Evolutionary conservation across 2,113 vertebrate genomes (phyloP).

Genomic region (Pelodiscus sinensis): DNA sequence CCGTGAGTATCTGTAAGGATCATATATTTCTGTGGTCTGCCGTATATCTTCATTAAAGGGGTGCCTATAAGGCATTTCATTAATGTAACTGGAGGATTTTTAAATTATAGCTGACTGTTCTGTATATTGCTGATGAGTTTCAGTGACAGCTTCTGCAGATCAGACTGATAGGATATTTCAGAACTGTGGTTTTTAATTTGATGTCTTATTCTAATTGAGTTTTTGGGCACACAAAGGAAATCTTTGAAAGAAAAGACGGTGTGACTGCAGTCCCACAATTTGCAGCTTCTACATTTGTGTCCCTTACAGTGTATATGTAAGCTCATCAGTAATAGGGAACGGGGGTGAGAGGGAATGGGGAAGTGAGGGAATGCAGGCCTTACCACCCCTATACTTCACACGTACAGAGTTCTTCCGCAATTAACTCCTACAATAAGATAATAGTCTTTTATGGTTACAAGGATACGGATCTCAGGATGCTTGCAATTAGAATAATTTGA

Average conservation of each 20-base stretch:
- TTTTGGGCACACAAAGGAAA: not conserved
- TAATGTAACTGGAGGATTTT: constrained; percentile 33
- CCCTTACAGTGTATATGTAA: not conserved
- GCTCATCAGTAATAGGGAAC: no score
- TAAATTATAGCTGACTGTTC: not conserved
- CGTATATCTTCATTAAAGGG: not conserved
- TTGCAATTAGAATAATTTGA: not conserved
- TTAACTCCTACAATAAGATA: not conserved
- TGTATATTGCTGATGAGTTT: constrained; percentile 14
- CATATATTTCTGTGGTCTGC: not conserved
- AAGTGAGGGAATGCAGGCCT: no score
- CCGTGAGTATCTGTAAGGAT: not conserved
- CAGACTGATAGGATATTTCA: constrained; percentile 2
- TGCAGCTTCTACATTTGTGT: not conserved
- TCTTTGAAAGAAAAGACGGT: not conserved
- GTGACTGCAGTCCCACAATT: not conserved
- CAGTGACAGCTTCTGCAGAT: constrained; percentile 13
- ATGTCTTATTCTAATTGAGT: not conserved
- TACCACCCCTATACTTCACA: no score
- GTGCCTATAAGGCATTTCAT: not conserved
- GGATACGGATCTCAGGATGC: not conserved
- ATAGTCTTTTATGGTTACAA: not conserved
- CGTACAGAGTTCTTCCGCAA: no score
- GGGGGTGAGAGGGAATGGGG: no score
- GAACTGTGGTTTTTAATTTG: constrained; percentile 6